Percentiles rank a stretch among this genome's conserved stretches.
Evolutionary conservation across 2,888 invertebrate species (phyloP).

Genomic region (Cecidostiba fungosa): DNA sequence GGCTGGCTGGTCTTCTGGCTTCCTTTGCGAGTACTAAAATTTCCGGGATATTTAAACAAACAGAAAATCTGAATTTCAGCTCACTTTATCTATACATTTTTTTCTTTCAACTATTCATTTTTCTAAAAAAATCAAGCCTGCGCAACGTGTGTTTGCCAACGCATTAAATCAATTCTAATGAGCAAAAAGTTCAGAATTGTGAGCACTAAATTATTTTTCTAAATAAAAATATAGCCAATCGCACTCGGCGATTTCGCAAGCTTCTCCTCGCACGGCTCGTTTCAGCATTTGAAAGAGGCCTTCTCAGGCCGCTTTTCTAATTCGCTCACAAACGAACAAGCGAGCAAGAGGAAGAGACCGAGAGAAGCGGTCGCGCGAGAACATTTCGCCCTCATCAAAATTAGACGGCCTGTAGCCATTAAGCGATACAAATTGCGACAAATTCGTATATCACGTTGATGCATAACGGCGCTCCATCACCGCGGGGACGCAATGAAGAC

Average conservation of each 20-base stretch:
- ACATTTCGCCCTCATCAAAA: slow-evolving; percentile 36
- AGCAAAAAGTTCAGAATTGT: too few species aligned
- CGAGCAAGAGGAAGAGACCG: neutral
- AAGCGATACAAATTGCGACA: slow-evolving; percentile 74
- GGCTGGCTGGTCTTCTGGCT: neutral
- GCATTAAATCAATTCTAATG: too few species aligned
- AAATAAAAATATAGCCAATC: too few species aligned
- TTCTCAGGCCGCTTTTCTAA: slow-evolving; percentile 1
- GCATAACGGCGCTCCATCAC: slow-evolving; percentile 72
- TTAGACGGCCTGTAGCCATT: slow-evolving; percentile 65
- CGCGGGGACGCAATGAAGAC: slow-evolving; percentile 69
- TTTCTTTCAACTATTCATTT: too few species aligned
- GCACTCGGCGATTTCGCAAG: neutral
- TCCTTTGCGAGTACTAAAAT: neutral
- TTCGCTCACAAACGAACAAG: neutral
- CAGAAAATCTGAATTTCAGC: too few species aligned
- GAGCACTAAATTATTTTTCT: too few species aligned
- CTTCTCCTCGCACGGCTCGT: neutral
- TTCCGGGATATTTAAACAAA: neutral
- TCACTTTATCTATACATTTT: too few species aligned
- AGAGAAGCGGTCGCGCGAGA: neutral
- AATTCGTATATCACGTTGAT: slow-evolving; percentile 74
- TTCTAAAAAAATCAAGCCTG: too few species aligned
- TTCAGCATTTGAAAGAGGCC: neutral
- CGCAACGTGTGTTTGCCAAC: too few species aligned